These are phyloP conservation scores for Microctenopoma steveboyesi DNA, from an alignment of 2,797 vertebrate genomes.

Conservation along the genomic window DNA sequence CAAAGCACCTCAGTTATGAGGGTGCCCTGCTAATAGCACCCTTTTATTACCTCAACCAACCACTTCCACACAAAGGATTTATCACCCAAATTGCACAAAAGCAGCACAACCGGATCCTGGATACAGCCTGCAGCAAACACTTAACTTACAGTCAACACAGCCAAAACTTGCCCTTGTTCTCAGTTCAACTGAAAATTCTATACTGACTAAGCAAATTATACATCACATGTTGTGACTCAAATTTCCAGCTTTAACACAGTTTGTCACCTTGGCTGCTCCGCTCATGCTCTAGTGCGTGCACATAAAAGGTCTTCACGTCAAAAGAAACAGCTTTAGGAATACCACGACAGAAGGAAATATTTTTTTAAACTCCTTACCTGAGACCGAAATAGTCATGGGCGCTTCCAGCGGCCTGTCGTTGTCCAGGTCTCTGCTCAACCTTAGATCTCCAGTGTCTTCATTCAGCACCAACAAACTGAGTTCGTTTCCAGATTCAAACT, in stretches of 20 bases:
- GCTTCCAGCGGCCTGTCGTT: conserved; percentile 95
- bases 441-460: conserved; percentile 90
- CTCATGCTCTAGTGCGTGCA: neutral
- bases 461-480: conserved; percentile 91
- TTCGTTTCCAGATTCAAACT: conserved; percentile 94
- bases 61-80: conserved; percentile 65
- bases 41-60: conserved; percentile 65
- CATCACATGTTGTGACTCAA: neutral
- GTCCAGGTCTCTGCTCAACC: conserved; percentile 92
- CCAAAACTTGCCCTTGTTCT: conserved; percentile 32
- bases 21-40: conserved; percentile 46
- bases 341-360: neutral
- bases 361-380: conserved; percentile 84
- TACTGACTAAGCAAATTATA: conserved; percentile 18
- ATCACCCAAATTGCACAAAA: conserved; percentile 71
- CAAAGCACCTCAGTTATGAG: conserved; percentile 41
- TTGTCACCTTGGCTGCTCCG: neutral
- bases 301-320: neutral
- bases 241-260: conserved; percentile 6
- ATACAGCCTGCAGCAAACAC: conserved; percentile 73
- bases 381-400: conserved; percentile 93
- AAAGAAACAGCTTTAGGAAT: neutral
- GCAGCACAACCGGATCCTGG: conserved; percentile 78
- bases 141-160: conserved; percentile 49
- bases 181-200: conserved; percentile 14